Conservation (phyloP, 2,113 vertebrate species). For the Cichladusa arquata region DNA sequence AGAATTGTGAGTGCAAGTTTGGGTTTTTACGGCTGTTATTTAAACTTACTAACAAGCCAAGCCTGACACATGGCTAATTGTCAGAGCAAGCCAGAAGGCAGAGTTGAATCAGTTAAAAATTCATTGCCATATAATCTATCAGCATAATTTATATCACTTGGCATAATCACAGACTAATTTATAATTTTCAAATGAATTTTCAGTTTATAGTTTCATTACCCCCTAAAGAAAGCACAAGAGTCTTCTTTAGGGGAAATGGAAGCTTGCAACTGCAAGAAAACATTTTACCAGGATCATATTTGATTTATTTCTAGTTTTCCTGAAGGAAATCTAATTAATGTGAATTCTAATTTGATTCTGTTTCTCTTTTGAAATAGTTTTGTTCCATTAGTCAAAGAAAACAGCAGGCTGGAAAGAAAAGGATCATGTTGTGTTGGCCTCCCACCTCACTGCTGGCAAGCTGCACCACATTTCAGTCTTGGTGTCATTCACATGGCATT, state of each 20-base stretch:
- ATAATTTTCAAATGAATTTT: constrained; percentile 40
- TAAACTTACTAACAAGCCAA: not conserved
- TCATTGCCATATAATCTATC: not conserved
- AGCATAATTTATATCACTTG: constrained; percentile 61
- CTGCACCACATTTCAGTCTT: not conserved
- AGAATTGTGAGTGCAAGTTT: not conserved
- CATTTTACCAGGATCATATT: not conserved
- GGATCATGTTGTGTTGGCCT: not conserved
- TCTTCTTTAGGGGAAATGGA: constrained; percentile 47
- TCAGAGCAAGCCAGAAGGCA: not conserved
- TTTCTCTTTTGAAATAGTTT: constrained; percentile 41
- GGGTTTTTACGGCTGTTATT: not conserved
- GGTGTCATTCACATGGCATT: not conserved
- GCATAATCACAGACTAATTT: constrained; percentile 33
- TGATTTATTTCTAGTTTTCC: constrained; percentile 55
- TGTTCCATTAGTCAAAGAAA: constrained; percentile 10
- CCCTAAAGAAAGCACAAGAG: constrained; percentile 22
- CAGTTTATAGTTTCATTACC: constrained; percentile 23
- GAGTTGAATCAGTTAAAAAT: constrained; percentile 5
- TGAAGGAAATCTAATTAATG: constrained; percentile 56
- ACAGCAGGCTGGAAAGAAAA: not conserved
- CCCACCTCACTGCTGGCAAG: not conserved
- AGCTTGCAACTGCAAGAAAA: constrained; percentile 3
- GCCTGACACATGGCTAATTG: not conserved
- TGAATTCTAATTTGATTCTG: constrained; percentile 52